Base-by-base conservation (phyloP, 1,140 invertebrate species). In the Epicauta chinensis region DNA sequence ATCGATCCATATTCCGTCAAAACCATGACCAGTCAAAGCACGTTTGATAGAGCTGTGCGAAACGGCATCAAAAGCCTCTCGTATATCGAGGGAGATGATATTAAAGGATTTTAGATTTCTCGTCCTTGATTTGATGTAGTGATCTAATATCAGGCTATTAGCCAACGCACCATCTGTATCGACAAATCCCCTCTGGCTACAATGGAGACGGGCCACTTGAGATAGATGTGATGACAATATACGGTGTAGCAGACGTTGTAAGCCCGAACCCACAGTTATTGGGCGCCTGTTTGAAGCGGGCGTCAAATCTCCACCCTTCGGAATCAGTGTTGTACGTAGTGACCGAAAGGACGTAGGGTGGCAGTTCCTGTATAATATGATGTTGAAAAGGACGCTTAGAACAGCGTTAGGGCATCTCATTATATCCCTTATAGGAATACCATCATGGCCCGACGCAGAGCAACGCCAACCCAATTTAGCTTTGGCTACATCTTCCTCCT, bases 231-330 rank as follows among this genome's bases (percentile, higher is more conserved):
- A 51, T 0, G 70, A 67, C 16, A 72, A 41, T 13, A 72, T 57
- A 30, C 63, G 62, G 51, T 71, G 67, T 37, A 66, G 55, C 1
- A 58, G 50, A 16, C 70, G 45, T 3, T 66, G 55, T 0, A 70
- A 39, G 2, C 70, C 55, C 1, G 69, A 73, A 17, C 66, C 62
- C 9, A 75, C 64, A n/a, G 69, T 68, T 1, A 75, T 73, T 11
- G 72, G 71, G 13, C 71, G 30, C 58, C 60, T 60, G 46, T 61
- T 59, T 32, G 35, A 23, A 0, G 54, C 29, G 12, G 54, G 17
- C 1, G 0, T 37, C 0, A 36, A 10, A 40, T 56, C 51, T 2
- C 46, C 51, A 1, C 41, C 17, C 17, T 59, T 61, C 0, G 57
- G 51, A 3, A 61, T 50, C 3, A 61, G 46, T 2, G 55, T 40